These are phyloP conservation scores for Epizoanthus fatuus DNA, from an alignment of 92 coral and sea anemone genomes.

Conservation along the genomic window DNA sequence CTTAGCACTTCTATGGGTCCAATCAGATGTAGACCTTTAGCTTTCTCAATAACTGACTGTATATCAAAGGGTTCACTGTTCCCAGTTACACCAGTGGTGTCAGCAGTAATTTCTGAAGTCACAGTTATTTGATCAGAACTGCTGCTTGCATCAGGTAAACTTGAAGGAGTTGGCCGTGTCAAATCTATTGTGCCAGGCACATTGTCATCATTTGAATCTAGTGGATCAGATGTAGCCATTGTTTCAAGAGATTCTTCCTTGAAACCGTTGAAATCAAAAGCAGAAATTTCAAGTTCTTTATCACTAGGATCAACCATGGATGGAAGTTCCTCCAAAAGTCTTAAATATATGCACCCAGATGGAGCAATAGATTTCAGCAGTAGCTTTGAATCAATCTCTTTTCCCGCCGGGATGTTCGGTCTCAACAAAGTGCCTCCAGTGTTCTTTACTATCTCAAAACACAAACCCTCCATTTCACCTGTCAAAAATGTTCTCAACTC, in stretches of 20 bases:
- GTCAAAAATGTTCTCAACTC: conserved; percentile 34
- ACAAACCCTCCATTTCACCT: conserved; percentile 57
- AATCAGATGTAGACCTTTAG: conserved; percentile 24
- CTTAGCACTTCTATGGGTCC: conserved; percentile 49
- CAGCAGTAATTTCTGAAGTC: too few relatives aligned
- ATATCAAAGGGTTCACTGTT: conserved; percentile 31
- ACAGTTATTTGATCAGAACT: background rate
- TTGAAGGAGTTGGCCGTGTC: background rate
- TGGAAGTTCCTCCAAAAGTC: conserved; percentile 45
- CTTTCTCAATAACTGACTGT: conserved; percentile 31
- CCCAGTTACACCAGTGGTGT: too few relatives aligned
- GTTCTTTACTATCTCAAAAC: conserved; percentile 67
- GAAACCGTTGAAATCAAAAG: background rate
- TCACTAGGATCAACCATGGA: conserved; percentile 13
- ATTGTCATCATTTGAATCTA: background rate
- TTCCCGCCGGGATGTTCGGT: conserved; percentile 59
- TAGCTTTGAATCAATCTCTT: conserved; percentile 69
- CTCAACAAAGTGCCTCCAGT: conserved; percentile 54
- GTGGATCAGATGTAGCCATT: background rate
- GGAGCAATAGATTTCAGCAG: conserved; percentile 74
- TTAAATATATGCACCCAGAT: conserved; percentile 51
- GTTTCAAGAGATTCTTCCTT: background rate
- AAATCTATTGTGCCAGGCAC: background rate
- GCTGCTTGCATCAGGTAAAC: background rate
- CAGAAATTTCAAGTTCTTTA: background rate